These are phyloP conservation scores for Lepus europaeus DNA, from an alignment of 2,113 vertebrate genomes.

Conservation along the genomic window DNA sequence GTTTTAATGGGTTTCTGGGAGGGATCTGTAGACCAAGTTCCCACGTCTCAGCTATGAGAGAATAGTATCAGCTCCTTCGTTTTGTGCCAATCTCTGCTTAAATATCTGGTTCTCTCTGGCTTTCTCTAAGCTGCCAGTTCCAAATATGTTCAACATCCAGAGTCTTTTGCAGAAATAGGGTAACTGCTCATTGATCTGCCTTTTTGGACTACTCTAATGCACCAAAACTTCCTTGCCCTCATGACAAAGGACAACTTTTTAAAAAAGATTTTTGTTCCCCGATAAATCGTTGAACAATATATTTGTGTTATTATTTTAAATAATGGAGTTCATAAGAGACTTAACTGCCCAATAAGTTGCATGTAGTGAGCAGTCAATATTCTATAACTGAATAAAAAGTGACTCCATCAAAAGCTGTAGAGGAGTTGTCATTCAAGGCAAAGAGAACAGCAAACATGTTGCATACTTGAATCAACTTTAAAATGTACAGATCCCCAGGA, in stretches of 20 bases:
- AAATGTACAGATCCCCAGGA: not conserved
- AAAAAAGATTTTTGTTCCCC: not conserved
- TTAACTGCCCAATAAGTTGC: not conserved
- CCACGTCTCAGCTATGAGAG: not conserved
- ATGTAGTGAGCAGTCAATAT: not conserved
- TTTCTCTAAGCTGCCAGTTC: not conserved
- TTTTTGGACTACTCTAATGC: not conserved
- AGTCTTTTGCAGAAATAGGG: not conserved
- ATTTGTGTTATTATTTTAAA: not conserved
- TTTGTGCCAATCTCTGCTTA: not conserved
- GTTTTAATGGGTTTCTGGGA: not conserved
- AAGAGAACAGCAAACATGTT: not conserved
- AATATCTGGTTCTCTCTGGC: not conserved
- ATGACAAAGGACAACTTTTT: not conserved
- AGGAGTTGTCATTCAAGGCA: not conserved
- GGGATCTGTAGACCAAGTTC: not conserved
- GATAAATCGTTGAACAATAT: not conserved
- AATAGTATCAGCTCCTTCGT: not conserved
- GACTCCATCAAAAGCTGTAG: not conserved
- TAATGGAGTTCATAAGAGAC: not conserved
- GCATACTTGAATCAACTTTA: not conserved
- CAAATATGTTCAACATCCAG: accelerated
- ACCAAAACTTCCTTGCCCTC: not conserved
- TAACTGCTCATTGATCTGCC: not conserved
- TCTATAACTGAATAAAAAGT: not conserved